Base-by-base conservation (phyloP, 2,888 invertebrate species). In the Perithous albicinctus region DNA sequence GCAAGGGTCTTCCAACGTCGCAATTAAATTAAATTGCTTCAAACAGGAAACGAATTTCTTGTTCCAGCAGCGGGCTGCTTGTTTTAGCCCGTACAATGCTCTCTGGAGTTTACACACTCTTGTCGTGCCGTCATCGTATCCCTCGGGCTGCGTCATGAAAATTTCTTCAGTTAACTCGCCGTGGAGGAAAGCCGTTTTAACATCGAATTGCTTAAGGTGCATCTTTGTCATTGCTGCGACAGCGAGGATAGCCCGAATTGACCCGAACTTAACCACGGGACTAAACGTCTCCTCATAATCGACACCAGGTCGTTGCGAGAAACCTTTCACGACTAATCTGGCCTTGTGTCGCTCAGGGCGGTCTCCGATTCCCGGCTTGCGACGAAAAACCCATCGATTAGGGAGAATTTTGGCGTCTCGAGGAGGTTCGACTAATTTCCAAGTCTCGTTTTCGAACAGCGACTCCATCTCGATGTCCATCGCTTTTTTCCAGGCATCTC, bases 41-140 rank as follows among this genome's bases (percentile, higher is more conserved):
- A 89, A 32, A 66, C 86, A 88, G 6, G 74, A 26, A 1, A 63
- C 72, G 38, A 90, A 86, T 23, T 77, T 72, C 59, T 85, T 77
- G 72, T 91, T 88, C 90, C 91, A 92, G 48, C 86, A 87, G 61
- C 90, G 75, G 7, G 90, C 86, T 10, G 89, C 86, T 82, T 91
- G 91, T 46, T 90, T 90, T 0, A 92, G 84, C 4, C 90, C 91
- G 82, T 92, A 92, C n/a, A 92, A 46, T 54, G 88, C 86, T 79
- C 84, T 87, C 15, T 85, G 83, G 1, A 92, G 78, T 32, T 85
- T 82, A 78, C 91, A 92, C 2, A 91, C 89, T 8, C 86, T 87
- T 63, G 86, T 59, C 2, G 48, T 61, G 6, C 38, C 48, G 79
- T 89, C 87, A 12, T 85, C 77, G 70, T 80, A 82, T 80, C 88